Percentiles rank a stretch among this genome's conserved stretches.
phyloP scores from a whole-genome alignment of 2,113 vertebrate species.

The Eleginops maclovinus region DNA sequence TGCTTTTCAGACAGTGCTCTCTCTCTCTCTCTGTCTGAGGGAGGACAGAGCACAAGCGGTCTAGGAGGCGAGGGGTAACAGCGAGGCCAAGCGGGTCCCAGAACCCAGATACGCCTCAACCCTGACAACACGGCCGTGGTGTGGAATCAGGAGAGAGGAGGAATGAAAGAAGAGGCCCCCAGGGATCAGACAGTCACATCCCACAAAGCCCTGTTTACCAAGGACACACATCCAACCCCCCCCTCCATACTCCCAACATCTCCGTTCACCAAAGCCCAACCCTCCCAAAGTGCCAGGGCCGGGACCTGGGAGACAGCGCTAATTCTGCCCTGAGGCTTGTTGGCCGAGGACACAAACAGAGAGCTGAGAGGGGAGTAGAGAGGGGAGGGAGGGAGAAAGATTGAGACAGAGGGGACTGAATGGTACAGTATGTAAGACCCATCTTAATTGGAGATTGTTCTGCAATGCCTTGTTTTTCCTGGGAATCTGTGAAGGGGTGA shows the following conservation, averaged over 20 bases:
- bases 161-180: conserved; percentile 72
- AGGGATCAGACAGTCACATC: conserved; percentile 83
- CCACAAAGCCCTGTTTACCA: conserved; percentile 84
- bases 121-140: conserved; percentile 49
- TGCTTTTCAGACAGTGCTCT: conserved; percentile 19
- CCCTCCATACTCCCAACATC: conserved; percentile 39
- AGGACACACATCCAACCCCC: conserved; percentile 73
- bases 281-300: conserved; percentile 75
- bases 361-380: conserved; percentile 50
- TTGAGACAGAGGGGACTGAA: conserved; percentile 62
- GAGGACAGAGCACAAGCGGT: conserved; percentile 21
- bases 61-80: conserved; percentile 53
- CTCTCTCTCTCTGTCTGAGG: not conserved
- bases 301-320: conserved; percentile 83
- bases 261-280: conserved; percentile 58
- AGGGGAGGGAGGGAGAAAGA: conserved; percentile 36
- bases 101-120: conserved; percentile 42
- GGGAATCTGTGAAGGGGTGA: conserved; percentile 72
- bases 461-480: conserved; percentile 81
- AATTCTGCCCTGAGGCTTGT: conserved; percentile 80
- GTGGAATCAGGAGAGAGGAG: conserved; percentile 58
- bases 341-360: conserved; percentile 73
- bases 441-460: conserved; percentile 85
- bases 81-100: conserved; percentile 62
- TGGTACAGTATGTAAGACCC: conserved; percentile 82